phyloP scores from a whole-genome alignment of 2,888 invertebrate genomes.

The Ectemnius lituratus region DNA sequence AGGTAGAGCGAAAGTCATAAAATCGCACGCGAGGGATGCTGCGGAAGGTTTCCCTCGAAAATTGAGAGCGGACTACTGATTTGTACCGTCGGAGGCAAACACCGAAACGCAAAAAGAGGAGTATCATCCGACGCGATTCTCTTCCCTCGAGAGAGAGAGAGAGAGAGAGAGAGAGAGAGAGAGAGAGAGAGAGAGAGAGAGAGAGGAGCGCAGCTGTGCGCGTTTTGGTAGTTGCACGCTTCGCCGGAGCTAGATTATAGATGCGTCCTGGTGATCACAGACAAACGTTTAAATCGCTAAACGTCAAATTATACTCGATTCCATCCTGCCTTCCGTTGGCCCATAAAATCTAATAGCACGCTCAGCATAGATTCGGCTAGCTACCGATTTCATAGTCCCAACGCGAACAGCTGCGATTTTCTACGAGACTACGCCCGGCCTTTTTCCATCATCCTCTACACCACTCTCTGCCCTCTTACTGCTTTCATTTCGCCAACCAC shows the following conservation, averaged over 20 bases:
- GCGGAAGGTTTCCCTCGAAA: neutral
- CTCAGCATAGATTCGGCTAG: constrained; percentile 64
- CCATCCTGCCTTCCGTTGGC: constrained; percentile 40
- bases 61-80: constrained; percentile 17
- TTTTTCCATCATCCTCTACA: constrained; percentile 6
- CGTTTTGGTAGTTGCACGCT: constrained; percentile 70
- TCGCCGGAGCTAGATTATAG: constrained; percentile 70
- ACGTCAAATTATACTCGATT: constrained; percentile 73
- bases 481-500: constrained; percentile 14
- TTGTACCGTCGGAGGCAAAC: constrained; percentile 19
- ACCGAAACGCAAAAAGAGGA: constrained; percentile 18
- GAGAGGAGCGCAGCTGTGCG: constrained; percentile 71
- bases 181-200: too few relatives aligned
- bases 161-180: too few relatives aligned
- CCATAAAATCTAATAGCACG: constrained; percentile 75
- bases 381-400: constrained; percentile 49
- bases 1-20: too few relatives aligned
- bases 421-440: constrained; percentile 11
- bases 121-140: constrained; percentile 25
- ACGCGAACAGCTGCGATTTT: constrained; percentile 51
- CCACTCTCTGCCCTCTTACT: neutral
- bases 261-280: constrained; percentile 75
- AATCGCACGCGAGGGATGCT: too few relatives aligned
- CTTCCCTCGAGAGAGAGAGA: constrained; percentile 26
- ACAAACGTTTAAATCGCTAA: constrained; percentile 77